phyloP scores from a whole-genome alignment of 2,113 vertebrate species.

The Microcebus griseorufus region DNA sequence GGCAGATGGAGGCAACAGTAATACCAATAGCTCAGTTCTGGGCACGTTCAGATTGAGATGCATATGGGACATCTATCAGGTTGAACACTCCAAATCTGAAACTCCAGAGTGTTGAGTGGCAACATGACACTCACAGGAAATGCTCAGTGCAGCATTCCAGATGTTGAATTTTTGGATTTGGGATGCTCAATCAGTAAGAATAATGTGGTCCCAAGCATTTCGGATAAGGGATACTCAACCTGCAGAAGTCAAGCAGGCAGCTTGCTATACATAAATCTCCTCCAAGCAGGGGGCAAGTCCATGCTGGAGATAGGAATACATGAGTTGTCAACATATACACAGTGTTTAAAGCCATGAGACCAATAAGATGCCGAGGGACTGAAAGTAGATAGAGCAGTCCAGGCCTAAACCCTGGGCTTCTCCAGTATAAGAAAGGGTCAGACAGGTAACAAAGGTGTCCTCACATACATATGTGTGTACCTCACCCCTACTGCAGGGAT shows the following conservation, averaged over 20 bases:
- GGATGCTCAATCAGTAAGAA: neutral
- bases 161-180: neutral
- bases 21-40: neutral
- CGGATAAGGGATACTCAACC: neutral
- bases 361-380: neutral
- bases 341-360: neutral
- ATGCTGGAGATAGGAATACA: neutral
- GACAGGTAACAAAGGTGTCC: neutral
- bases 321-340: neutral
- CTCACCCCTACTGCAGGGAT: neutral
- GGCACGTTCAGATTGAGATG: neutral
- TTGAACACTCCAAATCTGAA: neutral
- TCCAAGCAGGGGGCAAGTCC: neutral
- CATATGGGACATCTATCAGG: neutral
- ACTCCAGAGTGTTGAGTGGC: neutral
- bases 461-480: rapidly evolving
- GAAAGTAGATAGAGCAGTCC: neutral
- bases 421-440: rapidly evolving
- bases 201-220: neutral
- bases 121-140: neutral
- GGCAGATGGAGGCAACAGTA: rapidly evolving
- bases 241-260: neutral
- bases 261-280: neutral
- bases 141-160: neutral
- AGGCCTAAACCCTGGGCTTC: neutral